phyloP scores from a whole-genome alignment of 2,888 invertebrate species.

The Cryptocephalus moraei region DNA sequence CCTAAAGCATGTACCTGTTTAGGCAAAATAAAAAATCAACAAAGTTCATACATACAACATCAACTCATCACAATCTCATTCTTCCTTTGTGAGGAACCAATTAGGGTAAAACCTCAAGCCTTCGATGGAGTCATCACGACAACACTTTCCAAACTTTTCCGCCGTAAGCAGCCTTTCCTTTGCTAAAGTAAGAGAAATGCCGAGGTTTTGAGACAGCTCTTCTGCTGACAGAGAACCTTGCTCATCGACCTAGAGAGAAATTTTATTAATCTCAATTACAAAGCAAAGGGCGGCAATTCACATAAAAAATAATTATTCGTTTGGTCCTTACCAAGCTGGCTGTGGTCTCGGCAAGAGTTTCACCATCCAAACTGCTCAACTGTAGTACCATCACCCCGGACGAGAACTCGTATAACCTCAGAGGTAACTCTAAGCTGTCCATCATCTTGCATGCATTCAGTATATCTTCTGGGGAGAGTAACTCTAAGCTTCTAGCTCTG shows the following conservation, averaged over 20 bases:
- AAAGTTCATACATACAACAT: too few relatives aligned
- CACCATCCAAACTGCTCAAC: slow-evolving; percentile 63
- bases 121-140: slow-evolving; percentile 92
- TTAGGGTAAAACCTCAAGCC: slow-evolving; percentile 93
- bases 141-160: slow-evolving; percentile 77
- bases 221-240: slow-evolving; percentile 71
- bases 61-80: background rate
- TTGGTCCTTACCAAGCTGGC: slow-evolving; percentile 45
- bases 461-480: slow-evolving; percentile 94
- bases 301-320: background rate
- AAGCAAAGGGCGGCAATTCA: background rate
- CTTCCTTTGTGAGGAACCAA: slow-evolving; percentile 53
- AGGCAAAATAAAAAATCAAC: too few relatives aligned
- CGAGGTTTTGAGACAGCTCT: slow-evolving; percentile 72
- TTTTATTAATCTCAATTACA: background rate
- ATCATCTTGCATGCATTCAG: slow-evolving; percentile 76
- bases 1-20: too few relatives aligned
- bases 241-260: slow-evolving; percentile 46
- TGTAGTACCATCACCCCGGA: slow-evolving; percentile 95
- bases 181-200: slow-evolving; percentile 81
- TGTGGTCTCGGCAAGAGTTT: slow-evolving; percentile 57
- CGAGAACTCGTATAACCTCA: slow-evolving; percentile 75
- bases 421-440: slow-evolving; percentile 53
- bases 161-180: slow-evolving; percentile 80
- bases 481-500: slow-evolving; percentile 88